Conservation (phyloP, 2,113 vertebrate species). For the Uropsilus gracilis region DNA sequence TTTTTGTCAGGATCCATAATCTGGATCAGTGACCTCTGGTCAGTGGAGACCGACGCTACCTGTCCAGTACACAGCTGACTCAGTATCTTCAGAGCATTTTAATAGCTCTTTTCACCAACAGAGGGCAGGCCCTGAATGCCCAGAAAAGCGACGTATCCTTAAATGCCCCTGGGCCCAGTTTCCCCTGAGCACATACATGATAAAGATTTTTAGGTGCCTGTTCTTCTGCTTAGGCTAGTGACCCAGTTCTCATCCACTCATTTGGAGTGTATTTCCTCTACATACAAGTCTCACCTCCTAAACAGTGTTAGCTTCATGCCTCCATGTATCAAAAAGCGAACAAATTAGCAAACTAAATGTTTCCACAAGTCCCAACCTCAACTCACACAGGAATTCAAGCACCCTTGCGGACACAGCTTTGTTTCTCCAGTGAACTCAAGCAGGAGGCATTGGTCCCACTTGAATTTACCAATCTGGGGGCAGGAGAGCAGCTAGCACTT, state of each 20-base stretch:
- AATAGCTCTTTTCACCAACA: neutral
- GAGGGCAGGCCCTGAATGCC: slow-evolving; percentile 65
- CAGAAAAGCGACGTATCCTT: slow-evolving; percentile 13
- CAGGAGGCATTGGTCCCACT: neutral
- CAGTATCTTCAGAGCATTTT: too few species aligned
- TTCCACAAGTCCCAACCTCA: neutral
- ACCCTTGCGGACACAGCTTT: neutral
- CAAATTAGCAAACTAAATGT: slow-evolving; percentile 2
- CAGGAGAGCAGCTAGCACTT: neutral
- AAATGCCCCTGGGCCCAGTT: neutral
- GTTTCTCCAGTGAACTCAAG: neutral
- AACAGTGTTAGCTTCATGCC: slow-evolving; percentile 5
- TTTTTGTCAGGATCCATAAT: neutral
- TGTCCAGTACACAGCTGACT: neutral
- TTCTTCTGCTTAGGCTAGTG: neutral
- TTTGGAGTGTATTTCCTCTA: neutral
- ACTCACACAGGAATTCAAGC: neutral
- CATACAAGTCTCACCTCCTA: neutral
- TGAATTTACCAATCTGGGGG: neutral
- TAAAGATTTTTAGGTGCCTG: neutral
- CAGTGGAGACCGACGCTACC: neutral
- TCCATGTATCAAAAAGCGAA: neutral
- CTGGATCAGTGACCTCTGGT: neutral
- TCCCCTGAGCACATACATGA: neutral
- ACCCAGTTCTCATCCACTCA: neutral